These are phyloP conservation scores for Eubucco bourcierii DNA, from an alignment of 2,113 vertebrate genomes.

Conservation along the genomic window DNA sequence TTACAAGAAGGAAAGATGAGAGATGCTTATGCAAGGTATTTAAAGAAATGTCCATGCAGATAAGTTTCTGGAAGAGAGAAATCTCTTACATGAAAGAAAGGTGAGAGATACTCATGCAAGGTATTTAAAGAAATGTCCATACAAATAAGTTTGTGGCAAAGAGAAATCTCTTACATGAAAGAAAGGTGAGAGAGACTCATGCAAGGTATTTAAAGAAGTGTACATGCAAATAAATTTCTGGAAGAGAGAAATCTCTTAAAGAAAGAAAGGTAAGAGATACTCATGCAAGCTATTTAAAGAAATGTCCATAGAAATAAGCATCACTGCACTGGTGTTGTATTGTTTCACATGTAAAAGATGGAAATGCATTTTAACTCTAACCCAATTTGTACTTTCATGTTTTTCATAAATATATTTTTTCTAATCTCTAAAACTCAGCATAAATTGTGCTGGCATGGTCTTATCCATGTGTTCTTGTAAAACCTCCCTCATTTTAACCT, in stretches of 20 bases:
- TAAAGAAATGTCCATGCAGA: neutral
- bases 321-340: neutral
- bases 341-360: constrained; percentile 22
- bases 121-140: neutral
- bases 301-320: neutral
- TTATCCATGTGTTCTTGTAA: neutral
- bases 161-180: too few species aligned
- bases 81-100: neutral
- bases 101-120: neutral
- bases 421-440: neutral
- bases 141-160: neutral
- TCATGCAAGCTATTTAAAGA: neutral
- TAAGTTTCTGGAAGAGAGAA: neutral
- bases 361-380: neutral
- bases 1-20: neutral
- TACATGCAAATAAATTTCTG: too few species aligned
- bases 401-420: neutral
- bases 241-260: neutral
- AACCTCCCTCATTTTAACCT: neutral
- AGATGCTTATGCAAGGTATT: neutral
- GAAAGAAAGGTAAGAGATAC: neutral
- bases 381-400: neutral
- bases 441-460: neutral
- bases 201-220: too few species aligned
- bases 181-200: too few species aligned